Evolutionary conservation across 2,797 vertebrate species (phyloP).

Genomic region (Cottoperca gobio): DNA sequence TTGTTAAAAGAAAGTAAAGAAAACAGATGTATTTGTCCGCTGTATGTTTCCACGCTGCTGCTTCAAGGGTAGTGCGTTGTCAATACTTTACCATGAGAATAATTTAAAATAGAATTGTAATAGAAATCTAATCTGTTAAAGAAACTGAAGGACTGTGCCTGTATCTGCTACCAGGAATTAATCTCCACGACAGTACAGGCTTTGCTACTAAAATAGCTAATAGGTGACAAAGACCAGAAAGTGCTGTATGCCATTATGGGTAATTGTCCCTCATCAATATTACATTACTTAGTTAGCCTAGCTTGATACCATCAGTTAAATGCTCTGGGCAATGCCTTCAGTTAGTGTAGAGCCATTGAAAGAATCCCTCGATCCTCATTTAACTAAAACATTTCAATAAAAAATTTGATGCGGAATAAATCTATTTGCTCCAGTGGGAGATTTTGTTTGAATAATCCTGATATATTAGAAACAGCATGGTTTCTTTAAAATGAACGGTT

Average conservation of each 20-base stretch:
- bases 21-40: neutral
- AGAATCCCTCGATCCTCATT: conserved; percentile 28
- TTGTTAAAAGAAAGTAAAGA: conserved; percentile 2
- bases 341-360: conserved; percentile 20
- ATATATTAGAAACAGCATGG: neutral
- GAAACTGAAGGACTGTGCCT: neutral
- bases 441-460: conserved; percentile 4
- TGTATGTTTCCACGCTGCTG: neutral
- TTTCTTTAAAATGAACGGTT: neutral
- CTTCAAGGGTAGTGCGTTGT: neutral
- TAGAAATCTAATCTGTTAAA: conserved; percentile 13
- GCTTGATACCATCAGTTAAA: conserved; percentile 64
- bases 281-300: conserved; percentile 61
- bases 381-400: conserved; percentile 1
- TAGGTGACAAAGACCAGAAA: conserved; percentile 52
- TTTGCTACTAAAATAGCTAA: conserved; percentile 51
- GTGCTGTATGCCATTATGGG: conserved; percentile 52
- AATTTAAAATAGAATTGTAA: conserved; percentile 11
- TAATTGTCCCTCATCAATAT: conserved; percentile 73
- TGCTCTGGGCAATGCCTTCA: conserved; percentile 30
- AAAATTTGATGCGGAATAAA: neutral
- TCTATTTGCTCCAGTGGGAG: neutral
- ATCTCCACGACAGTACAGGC: conserved; percentile 13
- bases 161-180: conserved; percentile 4
- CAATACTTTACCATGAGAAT: neutral